A percentile compares a stretch with the other conserved stretches of the same genome.
Conservation (phyloP, 2,113 vertebrate species). For the Sakesphorus luctuosus region DNA sequence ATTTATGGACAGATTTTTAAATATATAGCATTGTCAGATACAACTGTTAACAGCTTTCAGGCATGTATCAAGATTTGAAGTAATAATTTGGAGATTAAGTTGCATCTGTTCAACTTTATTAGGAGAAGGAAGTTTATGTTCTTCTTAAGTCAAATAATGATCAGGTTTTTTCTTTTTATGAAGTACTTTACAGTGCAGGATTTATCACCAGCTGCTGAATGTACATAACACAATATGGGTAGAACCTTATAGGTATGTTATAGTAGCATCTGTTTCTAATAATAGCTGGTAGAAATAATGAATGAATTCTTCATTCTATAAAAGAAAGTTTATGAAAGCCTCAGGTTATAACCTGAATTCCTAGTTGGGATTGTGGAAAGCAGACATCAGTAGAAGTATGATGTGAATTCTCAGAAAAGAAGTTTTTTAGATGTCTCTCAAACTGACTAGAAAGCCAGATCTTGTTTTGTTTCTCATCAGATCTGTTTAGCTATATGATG, state of each 20-base stretch:
- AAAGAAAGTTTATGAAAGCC: neutral
- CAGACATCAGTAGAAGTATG: neutral
- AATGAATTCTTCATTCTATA: neutral
- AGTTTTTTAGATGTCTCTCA: neutral
- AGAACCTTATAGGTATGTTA: neutral
- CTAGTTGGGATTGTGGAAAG: neutral
- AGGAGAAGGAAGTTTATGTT: neutral
- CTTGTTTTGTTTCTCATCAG: neutral
- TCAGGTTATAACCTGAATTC: neutral
- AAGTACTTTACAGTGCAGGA: neutral
- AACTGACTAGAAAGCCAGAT: neutral
- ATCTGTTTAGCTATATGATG: neutral
- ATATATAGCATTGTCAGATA: neutral
- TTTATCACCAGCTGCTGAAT: neutral
- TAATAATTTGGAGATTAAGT: neutral
- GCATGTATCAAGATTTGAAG: neutral
- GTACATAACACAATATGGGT: neutral
- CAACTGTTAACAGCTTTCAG: neutral
- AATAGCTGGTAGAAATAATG: neutral
- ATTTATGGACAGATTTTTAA: neutral
- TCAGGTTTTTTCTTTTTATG: neutral
- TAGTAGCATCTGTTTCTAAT: neutral
- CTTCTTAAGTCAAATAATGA: neutral
- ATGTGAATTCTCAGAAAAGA: neutral
- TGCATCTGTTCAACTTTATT: neutral